Evolutionary conservation across 2,888 invertebrate genomes (phyloP), one percentile per base, ranked within the genome.

Genomic region (Notodonta dromedarius): DNA sequence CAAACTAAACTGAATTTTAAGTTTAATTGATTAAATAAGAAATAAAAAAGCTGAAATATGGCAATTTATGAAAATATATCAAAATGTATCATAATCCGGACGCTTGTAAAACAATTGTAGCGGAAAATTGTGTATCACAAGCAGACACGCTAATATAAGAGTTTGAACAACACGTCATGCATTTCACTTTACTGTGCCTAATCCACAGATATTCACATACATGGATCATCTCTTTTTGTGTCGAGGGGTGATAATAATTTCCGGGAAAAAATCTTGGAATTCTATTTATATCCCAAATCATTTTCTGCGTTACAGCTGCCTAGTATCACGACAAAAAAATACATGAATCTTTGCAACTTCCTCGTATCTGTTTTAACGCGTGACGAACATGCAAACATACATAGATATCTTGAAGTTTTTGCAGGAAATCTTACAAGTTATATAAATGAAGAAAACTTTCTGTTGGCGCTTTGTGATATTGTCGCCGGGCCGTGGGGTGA

Each of bases 361-460:
- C 42, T 42, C 42, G 42, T 42, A 42, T 12, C 42, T 11, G 42
- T 12, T 42, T 42, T 42, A 8, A 4, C 42, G 42, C 12, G 42
- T 1, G 42, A 11, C 42, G 24, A 24, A 24, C 24, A 24, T 42
- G 11, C 11, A 9, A 6, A 42, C 42, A 7, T 42, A 42, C 42
- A 42, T 48, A 48, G n/a, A 48, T 48, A 14, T 14, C 11, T 16
- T 8, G 8, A 16, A 16, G 50, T 16, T 50, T 14, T 50, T n/a
- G 16, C 16, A 50, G 57, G 57, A 52, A 60, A 42, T 56, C 32
- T 56, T 50, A 50, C 16, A n/a, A 48, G 48, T 48, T 48, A 16
- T 11, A 52, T 65, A 70, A 56, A 58, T 52, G 56, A 67, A 66
- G 71, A 74, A 75, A 78, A 78, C 63, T 77, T 78, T 71, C 58